Conservation (phyloP, 1,140 invertebrate genomes). For the Callitettix versicolor region DNA sequence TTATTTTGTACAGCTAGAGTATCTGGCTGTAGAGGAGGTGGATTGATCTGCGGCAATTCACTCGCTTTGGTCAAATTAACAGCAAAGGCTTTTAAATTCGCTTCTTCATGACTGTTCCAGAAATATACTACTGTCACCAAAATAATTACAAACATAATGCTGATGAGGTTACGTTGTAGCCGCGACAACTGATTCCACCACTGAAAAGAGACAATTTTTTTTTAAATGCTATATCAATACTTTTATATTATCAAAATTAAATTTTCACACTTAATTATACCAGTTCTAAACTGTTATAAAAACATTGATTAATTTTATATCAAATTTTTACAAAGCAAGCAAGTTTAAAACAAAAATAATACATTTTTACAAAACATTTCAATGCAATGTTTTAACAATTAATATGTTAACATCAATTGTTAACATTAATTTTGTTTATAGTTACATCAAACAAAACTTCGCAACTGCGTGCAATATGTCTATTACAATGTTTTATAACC, state of each 20-base stretch:
- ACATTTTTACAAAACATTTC: neutral
- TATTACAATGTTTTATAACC: no score
- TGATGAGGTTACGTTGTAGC: slow-evolving; percentile 62
- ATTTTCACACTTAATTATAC: neutral
- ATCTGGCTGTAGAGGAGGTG: neutral
- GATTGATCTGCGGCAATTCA: slow-evolving; percentile 1
- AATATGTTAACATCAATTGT: no score
- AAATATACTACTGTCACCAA: slow-evolving; percentile 43
- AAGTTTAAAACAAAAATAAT: neutral
- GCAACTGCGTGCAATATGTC: no score
- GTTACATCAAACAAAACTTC: no score
- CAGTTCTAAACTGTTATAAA: neutral
- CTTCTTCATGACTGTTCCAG: slow-evolving; percentile 5
- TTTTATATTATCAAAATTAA: no score
- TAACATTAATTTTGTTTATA: no score
- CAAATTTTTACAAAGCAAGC: neutral
- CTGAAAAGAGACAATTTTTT: slow-evolving; percentile 44
- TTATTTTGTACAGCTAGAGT: neutral
- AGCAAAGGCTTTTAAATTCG: neutral
- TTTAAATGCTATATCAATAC: no score
- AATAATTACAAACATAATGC: slow-evolving; percentile 43
- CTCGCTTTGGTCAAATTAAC: neutral
- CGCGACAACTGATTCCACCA: slow-evolving; percentile 76
- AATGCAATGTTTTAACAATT: neutral
- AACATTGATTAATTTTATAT: neutral